Percentiles rank a stretch among this genome's conserved stretches.
These are phyloP conservation scores for Brachystomella parvula DNA, from an alignment of 1,140 invertebrate genomes.

Conservation along the genomic window DNA sequence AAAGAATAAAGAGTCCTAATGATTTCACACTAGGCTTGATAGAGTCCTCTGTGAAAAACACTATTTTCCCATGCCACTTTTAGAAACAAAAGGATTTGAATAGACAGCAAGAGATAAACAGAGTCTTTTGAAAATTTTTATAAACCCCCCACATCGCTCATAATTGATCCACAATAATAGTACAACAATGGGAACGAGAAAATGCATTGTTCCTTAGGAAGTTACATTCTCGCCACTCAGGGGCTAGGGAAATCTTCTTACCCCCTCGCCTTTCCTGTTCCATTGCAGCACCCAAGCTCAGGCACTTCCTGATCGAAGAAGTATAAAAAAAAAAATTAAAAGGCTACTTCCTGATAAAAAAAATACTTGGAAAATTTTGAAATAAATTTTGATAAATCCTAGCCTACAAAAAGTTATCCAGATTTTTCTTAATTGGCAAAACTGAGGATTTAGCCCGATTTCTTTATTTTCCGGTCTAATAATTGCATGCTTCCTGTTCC, in stretches of 20 bases:
- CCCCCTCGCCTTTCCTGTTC: no score
- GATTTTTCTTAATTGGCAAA: no score
- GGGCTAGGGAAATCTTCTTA: no score
- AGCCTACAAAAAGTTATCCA: no score
- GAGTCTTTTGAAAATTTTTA: not conserved
- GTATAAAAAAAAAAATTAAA: not conserved
- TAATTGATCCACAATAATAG: slow-evolving; percentile 32
- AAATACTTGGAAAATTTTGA: not conserved
- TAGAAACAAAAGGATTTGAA: slow-evolving; percentile 32
- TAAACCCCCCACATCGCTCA: slow-evolving; percentile 15
- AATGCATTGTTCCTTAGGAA: not conserved
- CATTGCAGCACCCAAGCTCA: no score
- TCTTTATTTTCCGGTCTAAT: no score
- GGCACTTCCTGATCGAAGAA: no score
- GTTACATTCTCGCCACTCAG: not conserved
- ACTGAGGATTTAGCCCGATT: no score
- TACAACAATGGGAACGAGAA: no score
- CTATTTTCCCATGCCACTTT: slow-evolving; percentile 30
- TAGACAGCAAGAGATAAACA: not conserved
- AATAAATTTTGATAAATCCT: no score
- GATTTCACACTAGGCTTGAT: slow-evolving; percentile 19
- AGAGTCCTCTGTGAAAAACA: slow-evolving; percentile 13
- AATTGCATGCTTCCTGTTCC: no score
- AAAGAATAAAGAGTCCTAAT: slow-evolving; percentile 33
- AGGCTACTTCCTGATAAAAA: not conserved